Evolutionary conservation across 2,888 invertebrate species (phyloP), one percentile per base, ranked within the genome.

Genomic region (Drosophila greeni): DNA sequence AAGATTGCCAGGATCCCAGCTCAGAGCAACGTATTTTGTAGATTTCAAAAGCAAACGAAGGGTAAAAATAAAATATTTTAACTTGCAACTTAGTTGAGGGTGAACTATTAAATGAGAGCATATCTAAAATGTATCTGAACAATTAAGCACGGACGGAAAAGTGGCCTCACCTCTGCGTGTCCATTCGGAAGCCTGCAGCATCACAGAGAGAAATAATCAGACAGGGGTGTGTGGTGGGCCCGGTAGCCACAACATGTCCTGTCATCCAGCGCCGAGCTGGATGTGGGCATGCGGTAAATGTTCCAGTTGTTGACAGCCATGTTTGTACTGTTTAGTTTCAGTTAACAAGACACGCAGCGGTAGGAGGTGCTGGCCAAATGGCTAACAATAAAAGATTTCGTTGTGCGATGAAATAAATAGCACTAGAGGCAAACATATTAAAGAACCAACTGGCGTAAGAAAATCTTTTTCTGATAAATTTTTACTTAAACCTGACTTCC

Each of bases 241-340:
- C 73, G 68, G 75, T 64, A 76, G 80, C 84, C 84, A 75, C 84
- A 81, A 81, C 84, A 81, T 84, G 83, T 81, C 81, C 85, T 83
- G 85, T 79, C 85, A 83, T 71, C 81, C 83, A 82, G 83, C 75
- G 67, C 73, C 73, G 82, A 75, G 53, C 62, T 43, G 70, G 53
- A 69, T 70, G 59, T 60, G 61, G 53, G 61, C 81, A 84, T 84
- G 81, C 84, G 85, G 81, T 81, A 84, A 83, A 70, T 83, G 81
- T 81, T 85, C 70, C 81, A 84, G 84, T 81, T 81, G 81, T 83
- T 81, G 81, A 81, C 81, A 81, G 84, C 70, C 81, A 64, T 78
- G 81, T 81, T 83, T 81, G 78, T 75, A 68, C 83, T 84, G 84
- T 81, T 85, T 83, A 81, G 84, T 81, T 85, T 83, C 81, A 81